These are phyloP conservation scores for Sthenelais limicola DNA, from an alignment of 2,888 invertebrate genomes.

Conservation along the genomic window DNA sequence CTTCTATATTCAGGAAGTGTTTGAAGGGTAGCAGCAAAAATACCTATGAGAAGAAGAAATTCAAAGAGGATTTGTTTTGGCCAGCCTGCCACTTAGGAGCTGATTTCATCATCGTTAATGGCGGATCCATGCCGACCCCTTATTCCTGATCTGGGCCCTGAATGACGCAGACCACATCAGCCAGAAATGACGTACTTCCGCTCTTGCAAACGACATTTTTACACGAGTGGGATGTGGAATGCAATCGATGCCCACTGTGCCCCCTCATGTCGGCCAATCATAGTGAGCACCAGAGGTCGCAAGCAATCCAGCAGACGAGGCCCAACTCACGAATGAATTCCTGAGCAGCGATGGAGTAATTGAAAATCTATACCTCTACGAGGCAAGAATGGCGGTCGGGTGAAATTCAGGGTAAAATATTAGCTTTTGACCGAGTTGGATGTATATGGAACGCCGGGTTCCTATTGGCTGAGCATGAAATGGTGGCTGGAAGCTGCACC, in stretches of 20 bases:
- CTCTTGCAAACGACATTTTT: slow-evolving; percentile 29
- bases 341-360: slow-evolving; percentile 29
- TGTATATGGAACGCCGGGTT: slow-evolving; percentile 9
- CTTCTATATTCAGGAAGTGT: too few species aligned
- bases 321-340: slow-evolving; percentile 34
- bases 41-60: too few species aligned
- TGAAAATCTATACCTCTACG: slow-evolving; percentile 40
- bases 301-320: slow-evolving; percentile 18
- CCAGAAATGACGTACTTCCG: slow-evolving; percentile 25
- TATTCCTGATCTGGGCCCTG: too few species aligned
- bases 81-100: too few species aligned
- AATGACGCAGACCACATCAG: neutral
- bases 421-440: slow-evolving; percentile 37
- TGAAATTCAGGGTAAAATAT: slow-evolving; percentile 28
- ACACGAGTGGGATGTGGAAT: slow-evolving; percentile 23
- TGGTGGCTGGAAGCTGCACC: slow-evolving; percentile 9
- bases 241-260: slow-evolving; percentile 27
- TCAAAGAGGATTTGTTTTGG: too few species aligned
- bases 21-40: too few species aligned
- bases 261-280: slow-evolving; percentile 33
- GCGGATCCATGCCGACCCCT: too few species aligned
- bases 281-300: slow-evolving; percentile 2
- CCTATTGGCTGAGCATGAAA: neutral
- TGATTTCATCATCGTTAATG: too few species aligned
- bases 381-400: slow-evolving; percentile 32